Conservation (phyloP, 1,140 invertebrate species). For the Cydia splendana region DNA sequence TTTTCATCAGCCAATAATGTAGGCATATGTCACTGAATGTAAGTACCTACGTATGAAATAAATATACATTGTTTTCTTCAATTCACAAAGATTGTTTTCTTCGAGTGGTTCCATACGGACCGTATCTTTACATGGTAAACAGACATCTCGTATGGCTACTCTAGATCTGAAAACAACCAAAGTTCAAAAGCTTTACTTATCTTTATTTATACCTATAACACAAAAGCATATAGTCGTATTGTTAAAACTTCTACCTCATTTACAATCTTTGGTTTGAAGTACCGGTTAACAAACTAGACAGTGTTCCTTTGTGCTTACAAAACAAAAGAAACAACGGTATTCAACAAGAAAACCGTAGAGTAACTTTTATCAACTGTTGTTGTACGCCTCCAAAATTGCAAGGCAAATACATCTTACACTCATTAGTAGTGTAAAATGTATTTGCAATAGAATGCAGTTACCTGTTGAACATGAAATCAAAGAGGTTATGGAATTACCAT, state of each 20-base stretch:
- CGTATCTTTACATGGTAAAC: not conserved
- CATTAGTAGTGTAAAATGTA: no score
- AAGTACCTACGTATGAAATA: not conserved
- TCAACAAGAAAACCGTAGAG: not conserved
- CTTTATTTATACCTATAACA: no score
- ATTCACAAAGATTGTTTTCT: not conserved
- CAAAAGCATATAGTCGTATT: not conserved
- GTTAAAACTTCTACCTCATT: not conserved
- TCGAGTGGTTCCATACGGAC: not conserved
- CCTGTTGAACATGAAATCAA: no score
- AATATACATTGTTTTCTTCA: not conserved
- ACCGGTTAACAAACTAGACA: not conserved
- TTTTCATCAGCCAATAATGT: not conserved
- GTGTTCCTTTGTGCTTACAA: not conserved
- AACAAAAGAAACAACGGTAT: not conserved
- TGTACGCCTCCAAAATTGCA: not conserved
- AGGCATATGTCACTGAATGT: not conserved
- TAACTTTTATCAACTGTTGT: not conserved
- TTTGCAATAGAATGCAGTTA: no score
- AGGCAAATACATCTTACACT: not conserved
- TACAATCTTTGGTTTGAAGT: not conserved
- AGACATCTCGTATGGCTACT: not conserved
- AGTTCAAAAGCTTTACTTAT: no score
- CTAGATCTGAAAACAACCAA: no score
- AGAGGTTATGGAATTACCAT: no score